Conservation (phyloP, 2,797 vertebrate species). For the Ptychadena robeensis region DNA sequence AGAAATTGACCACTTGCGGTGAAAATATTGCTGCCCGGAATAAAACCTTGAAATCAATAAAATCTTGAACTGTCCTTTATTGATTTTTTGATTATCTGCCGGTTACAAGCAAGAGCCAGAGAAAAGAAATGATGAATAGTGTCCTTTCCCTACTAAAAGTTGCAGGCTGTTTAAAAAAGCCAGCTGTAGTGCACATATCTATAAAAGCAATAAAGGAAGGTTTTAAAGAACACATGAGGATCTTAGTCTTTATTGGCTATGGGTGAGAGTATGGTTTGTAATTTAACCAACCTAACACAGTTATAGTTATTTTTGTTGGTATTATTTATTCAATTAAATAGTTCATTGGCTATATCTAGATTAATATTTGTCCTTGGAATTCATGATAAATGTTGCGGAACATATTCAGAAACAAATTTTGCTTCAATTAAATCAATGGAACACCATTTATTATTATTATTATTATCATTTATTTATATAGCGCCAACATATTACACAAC, state of each 20-base stretch:
- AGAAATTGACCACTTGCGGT: conserved; percentile 58
- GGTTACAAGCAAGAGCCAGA: conserved; percentile 35
- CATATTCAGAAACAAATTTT: too few relatives aligned
- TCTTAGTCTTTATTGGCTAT: conserved; percentile 20
- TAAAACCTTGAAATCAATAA: conserved; percentile 60
- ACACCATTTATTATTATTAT: too few relatives aligned
- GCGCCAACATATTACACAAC: too few relatives aligned
- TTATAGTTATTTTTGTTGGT: background rate
- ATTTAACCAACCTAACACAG: background rate
- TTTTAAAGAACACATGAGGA: background rate
- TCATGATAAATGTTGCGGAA: too few relatives aligned
- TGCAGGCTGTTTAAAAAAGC: conserved; percentile 20
- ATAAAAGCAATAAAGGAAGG: conserved; percentile 47
- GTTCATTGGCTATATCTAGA: too few relatives aligned
- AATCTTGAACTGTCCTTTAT: conserved; percentile 55
- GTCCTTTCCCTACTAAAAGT: conserved; percentile 41
- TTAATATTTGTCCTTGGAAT: too few relatives aligned
- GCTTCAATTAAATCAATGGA: too few relatives aligned
- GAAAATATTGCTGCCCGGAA: conserved; percentile 56
- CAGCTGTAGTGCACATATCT: conserved; percentile 22
- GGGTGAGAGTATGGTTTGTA: background rate
- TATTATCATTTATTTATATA: too few relatives aligned
- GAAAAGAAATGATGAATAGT: conserved; percentile 52
- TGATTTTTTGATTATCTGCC: conserved; percentile 59
- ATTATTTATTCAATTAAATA: too few relatives aligned